Conservation (phyloP, 2,113 vertebrate genomes). For the Scatophagus argus region DNA sequence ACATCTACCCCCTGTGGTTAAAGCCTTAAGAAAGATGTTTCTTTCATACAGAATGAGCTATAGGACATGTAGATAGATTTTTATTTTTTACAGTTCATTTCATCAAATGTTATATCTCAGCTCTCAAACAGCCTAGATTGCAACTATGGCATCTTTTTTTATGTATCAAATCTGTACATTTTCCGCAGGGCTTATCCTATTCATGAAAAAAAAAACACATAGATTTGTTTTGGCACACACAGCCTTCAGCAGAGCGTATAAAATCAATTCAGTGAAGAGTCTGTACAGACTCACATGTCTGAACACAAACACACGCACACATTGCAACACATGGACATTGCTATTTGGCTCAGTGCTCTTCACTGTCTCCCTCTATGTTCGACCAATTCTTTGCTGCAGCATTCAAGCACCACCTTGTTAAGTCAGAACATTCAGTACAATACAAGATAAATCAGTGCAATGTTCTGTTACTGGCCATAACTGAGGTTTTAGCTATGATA, state of each 20-base stretch:
- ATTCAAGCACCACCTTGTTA: conserved; percentile 58
- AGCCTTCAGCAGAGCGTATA: conserved; percentile 77
- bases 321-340: conserved; percentile 60
- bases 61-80: conserved; percentile 43
- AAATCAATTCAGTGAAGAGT: conserved; percentile 77
- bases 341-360: conserved; percentile 69
- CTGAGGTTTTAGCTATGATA: background rate
- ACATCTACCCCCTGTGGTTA: conserved; percentile 66
- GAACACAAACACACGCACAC: conserved; percentile 49
- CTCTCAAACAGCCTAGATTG: conserved; percentile 55
- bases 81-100: conserved; percentile 20
- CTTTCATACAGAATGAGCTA: conserved; percentile 42
- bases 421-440: conserved; percentile 55
- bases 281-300: conserved; percentile 63
- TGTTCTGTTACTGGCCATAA: conserved; percentile 21
- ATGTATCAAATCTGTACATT: conserved; percentile 73
- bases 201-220: conserved; percentile 63
- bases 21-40: conserved; percentile 56
- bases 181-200: conserved; percentile 70
- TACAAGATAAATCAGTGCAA: background rate
- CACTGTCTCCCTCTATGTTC: conserved; percentile 45
- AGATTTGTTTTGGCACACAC: conserved; percentile 76
- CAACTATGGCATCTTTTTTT: conserved; percentile 40
- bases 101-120: conserved; percentile 61
- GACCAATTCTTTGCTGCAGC: conserved; percentile 47